Base-by-base conservation (phyloP, 2,888 invertebrate genomes). In the Minunthozetes semirufus region DNA sequence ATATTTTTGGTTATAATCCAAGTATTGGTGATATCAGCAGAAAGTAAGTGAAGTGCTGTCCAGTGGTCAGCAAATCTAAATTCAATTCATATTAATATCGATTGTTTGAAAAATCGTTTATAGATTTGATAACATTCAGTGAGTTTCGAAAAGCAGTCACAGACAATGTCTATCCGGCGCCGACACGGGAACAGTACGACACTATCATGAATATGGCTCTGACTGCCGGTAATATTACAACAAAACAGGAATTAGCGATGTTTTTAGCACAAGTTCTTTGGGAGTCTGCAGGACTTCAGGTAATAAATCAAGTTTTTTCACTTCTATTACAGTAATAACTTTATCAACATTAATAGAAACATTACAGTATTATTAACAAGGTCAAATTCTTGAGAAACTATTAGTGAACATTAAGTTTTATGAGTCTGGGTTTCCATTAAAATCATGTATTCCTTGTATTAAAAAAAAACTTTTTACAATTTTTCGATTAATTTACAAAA, bases 261-360 rank as follows among this genome's bases (percentile, higher is more conserved):
- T 74, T 74, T 53, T 70, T 74, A n/a, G 74, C 74, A 17, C 74
- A 74, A n/a, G 74, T 74, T 19, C 66, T 50, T 15, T 74, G 74
- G 74, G 74, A 74, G 22, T 74, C 74, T 3, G 68, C 46, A n/a
- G 74, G 74, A 33, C 74, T 74, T 19, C 74, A 74, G 56, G 72
- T 72, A 72, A 56, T 22, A 25, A 53, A 42, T 42, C 42, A 42
- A 42, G 9, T 11, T 42, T 42, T 42, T 42, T 11, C n/a, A n/a
- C n/a, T n/a, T n/a, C n/a, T n/a, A n/a, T n/a, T n/a, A n/a, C n/a
- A n/a, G n/a, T n/a, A n/a, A 61, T 61, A 13, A 61, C 11, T 61
- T 13, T 11, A 61, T 13, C 11, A 11, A 61, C 61, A 22, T 61
- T 22, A n/a, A 61, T 61, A n/a, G 19, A 13, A 15, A 13, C 25